Base-by-base conservation (phyloP, 2,888 invertebrate genomes). In the Neria commutata region DNA sequence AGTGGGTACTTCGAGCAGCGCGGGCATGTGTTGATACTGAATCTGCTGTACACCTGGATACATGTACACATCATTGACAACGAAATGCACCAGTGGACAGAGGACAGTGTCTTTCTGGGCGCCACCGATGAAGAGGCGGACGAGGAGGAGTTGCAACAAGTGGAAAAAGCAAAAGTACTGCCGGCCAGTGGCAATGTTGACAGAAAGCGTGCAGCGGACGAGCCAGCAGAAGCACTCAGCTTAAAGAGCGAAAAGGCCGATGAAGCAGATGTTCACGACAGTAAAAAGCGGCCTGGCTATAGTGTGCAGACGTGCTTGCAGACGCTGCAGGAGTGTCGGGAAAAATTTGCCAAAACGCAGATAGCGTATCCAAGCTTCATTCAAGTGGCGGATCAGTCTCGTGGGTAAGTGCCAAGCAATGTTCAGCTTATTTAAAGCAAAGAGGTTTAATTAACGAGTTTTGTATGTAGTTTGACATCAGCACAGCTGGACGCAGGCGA, bases 1-100 rank as follows among this genome's bases (percentile, higher is more conserved):
- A 87, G 86, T 72, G 62, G 86, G 49, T 90, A 87, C 79, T 81
- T 90, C 60, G 85, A 87, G n/a, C 87, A 86, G 70, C 85, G 88
- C 71, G 87, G 88, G 0, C 89, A 90, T 83, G 86, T 89, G 25
- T 82, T 89, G 53, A 79, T 90, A 53, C 85, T 90, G 76, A 90
- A 89, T 83, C 86, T 90, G 56, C 72, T 87, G 11, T 85, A 86
- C 68, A 86, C 85, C 4, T 87, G 88, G 87, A 85, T 88, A 62
- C 86, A 87, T 66, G 83, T 88, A 64, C 86, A 87, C 62, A 83
- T 86, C 33, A 84, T 83, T 60, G 85, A 83, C 77, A 72, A 78
- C 16, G 76, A 80, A 49, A 72, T 77, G 50, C 70, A 65, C 0
- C 67, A 73, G 14, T 73, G 70, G 26, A 73, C 66, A 0, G 79